A percentile compares a stretch with the other conserved stretches of the same genome.
phyloP scores from a whole-genome alignment of 1,140 invertebrate species.

The Rhyzopertha dominica region DNA sequence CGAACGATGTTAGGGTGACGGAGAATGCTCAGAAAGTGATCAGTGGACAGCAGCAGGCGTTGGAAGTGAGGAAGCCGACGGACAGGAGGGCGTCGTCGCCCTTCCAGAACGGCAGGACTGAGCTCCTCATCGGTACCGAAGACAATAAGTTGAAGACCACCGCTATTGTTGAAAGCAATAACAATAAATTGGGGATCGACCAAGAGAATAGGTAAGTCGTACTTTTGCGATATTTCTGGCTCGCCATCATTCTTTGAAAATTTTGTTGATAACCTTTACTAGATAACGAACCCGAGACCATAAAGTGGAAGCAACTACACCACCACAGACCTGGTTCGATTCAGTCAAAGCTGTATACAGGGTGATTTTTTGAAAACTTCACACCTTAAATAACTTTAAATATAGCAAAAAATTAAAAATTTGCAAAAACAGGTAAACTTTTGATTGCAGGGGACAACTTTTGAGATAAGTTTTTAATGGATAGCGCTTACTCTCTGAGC shows the following conservation, averaged over 20 bases:
- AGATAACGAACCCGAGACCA: too few relatives aligned
- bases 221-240: too few relatives aligned
- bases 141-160: constrained; percentile 54
- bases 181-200: constrained; percentile 48
- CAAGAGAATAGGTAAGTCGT: constrained; percentile 52
- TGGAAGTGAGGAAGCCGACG: constrained; percentile 34
- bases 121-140: constrained; percentile 63
- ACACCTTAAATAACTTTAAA: too few relatives aligned
- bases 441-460: too few relatives aligned
- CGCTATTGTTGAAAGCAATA: constrained; percentile 52
- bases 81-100: constrained; percentile 55
- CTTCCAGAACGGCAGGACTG: constrained; percentile 66
- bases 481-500: too few relatives aligned
- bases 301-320: too few relatives aligned
- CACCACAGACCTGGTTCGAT: too few relatives aligned
- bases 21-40: constrained; percentile 17
- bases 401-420: too few relatives aligned
- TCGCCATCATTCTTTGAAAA: background rate
- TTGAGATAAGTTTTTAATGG: too few relatives aligned
- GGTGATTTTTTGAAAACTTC: too few relatives aligned
- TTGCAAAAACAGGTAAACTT: too few relatives aligned
- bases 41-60: constrained; percentile 23
- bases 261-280: background rate
- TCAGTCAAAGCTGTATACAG: too few relatives aligned
- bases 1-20: constrained; percentile 29